Conservation (phyloP, 2,888 invertebrate genomes). For the Habroteleia sp. region DNA sequence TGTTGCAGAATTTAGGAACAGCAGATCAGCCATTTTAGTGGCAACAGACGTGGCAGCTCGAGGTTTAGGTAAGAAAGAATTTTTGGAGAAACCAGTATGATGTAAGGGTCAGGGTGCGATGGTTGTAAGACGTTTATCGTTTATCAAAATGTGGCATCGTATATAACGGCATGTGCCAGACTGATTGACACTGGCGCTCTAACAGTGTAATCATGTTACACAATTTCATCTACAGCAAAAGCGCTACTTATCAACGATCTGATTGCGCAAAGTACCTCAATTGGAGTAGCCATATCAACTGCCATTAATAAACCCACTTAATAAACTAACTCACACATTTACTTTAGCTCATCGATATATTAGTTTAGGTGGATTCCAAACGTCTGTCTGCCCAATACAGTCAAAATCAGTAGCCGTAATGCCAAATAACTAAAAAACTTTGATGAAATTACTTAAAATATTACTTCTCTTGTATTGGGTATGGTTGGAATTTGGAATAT, state of each 20-base stretch:
- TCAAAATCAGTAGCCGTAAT: no score
- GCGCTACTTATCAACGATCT: conserved; percentile 1
- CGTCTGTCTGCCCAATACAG: conserved; percentile 42
- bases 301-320: conserved; percentile 15
- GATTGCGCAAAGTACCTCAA: neutral
- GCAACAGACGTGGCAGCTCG: conserved; percentile 86
- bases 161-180: conserved; percentile 81
- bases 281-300: conserved; percentile 28
- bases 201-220: conserved; percentile 66
- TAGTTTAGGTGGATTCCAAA: conserved; percentile 71
- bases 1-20: conserved; percentile 82
- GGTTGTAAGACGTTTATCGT: conserved; percentile 76
- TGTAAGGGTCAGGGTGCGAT: conserved; percentile 81
- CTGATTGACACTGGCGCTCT: conserved; percentile 78
- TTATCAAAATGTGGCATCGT: conserved; percentile 78
- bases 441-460: no score
- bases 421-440: no score
- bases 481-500: conserved; percentile 70
- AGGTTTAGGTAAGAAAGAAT: conserved; percentile 82
- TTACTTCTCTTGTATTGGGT: conserved; percentile 15
- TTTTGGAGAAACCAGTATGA: conserved; percentile 69
- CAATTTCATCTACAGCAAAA: conserved; percentile 16
- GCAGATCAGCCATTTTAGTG: conserved; percentile 83
- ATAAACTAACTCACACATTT: conserved; percentile 6
- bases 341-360: conserved; percentile 50